Evolutionary conservation across 1,140 invertebrate genomes (phyloP), one percentile per base, ranked within the genome.

Genomic region (Drepana arcuata): DNA sequence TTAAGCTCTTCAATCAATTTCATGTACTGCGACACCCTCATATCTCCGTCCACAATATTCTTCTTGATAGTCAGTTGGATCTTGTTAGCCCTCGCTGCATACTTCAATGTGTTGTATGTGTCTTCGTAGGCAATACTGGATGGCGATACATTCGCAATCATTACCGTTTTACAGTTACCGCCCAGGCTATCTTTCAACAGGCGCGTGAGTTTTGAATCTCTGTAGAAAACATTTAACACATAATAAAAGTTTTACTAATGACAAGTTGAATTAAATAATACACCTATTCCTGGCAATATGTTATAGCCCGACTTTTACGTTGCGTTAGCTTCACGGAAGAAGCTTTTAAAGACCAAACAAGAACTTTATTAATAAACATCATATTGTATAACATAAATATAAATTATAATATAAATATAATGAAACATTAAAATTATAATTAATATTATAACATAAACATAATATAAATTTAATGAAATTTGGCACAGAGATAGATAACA

Each of bases 91-190:
- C 83, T 46, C 0, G 83, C 71, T 0, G 95, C 95, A 81, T 98
- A 98, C 45, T 95, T 93, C 0, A 99, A 70, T 0, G 97, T 99
- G 48, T 99, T 99, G 67, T 97, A 96, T 0, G 97, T 98, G 55
- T 99, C 97, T 70, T 99, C 97, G 66, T 94, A 99, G 12, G 90
- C 91, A 1, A 88, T 51, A 23, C 87, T 89, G 0, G 94, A 91
- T 7, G 96, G 90, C 47, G 95, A 90, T 0, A 99, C 88, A 65
- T 98, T 97, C 0, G 97, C 97, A 28, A 99, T 97, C 96, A 99
- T 99, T 99, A 98, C 90, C 0, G 97, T 99, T 51, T 93, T 91
- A 74, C 96, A 99, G 83, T 99, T 99, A 1, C 98, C 98, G 2
- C 94, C 96, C 0, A 99, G 83, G 10, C 95, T 95, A 75, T 99